These are phyloP conservation scores for Stigmatopora nigra DNA, from an alignment of 2,113 vertebrate genomes.

Conservation along the genomic window DNA sequence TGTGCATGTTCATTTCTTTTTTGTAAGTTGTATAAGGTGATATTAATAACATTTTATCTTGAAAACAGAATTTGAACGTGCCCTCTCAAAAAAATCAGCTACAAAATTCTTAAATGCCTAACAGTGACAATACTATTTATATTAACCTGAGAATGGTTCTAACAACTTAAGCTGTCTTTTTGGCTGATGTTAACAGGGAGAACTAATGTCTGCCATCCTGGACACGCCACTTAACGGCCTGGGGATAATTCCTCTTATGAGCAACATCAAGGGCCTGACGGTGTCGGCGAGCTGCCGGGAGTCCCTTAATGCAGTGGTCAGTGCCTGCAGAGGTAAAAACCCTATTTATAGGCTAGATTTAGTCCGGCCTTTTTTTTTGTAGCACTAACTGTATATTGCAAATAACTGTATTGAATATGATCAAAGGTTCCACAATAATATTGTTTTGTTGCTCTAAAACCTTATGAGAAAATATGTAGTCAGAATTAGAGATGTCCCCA, in stretches of 20 bases:
- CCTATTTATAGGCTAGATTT: background rate
- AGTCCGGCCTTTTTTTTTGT: background rate
- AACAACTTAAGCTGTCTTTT: background rate
- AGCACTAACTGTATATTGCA: too few relatives aligned
- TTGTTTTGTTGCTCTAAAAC: too few relatives aligned
- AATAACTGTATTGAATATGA: too few relatives aligned
- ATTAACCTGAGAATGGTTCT: background rate
- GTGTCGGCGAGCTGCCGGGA: constrained; percentile 62
- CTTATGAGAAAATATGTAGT: too few relatives aligned
- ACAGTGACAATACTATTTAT: background rate
- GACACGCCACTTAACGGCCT: constrained; percentile 72
- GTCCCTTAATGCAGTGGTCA: constrained; percentile 70
- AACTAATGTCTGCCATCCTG: constrained; percentile 58
- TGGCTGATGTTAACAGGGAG: constrained; percentile 44
- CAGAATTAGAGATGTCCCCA: too few relatives aligned
- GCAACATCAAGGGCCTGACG: constrained; percentile 51
- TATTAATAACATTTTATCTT: too few relatives aligned
- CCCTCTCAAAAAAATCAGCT: too few relatives aligned
- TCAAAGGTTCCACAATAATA: too few relatives aligned
- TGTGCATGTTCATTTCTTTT: too few relatives aligned
- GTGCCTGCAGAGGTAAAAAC: constrained; percentile 72
- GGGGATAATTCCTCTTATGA: constrained; percentile 69
- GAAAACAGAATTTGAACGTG: too few relatives aligned
- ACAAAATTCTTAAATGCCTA: background rate
- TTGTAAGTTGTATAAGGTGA: too few relatives aligned